These are phyloP conservation scores for Mizuhopecten yessoensis DNA, from an alignment of 1,140 invertebrate species.

Conservation along the genomic window DNA sequence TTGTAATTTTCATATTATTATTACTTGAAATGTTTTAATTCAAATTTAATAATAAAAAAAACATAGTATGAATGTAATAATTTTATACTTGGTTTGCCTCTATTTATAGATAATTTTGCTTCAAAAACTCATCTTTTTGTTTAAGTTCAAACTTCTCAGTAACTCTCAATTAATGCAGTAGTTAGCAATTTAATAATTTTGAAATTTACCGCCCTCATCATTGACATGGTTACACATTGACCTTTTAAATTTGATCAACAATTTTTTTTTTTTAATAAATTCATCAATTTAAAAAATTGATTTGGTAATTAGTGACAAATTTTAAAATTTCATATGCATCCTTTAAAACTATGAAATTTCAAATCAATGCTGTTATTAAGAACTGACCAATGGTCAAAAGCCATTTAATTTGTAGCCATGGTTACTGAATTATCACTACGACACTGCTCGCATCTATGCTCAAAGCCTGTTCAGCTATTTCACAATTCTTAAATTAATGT, in stretches of 20 bases:
- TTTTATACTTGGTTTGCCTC: no score
- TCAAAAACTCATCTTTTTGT: no score
- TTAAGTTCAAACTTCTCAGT: not conserved
- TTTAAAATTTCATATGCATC: not conserved
- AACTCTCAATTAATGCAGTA: not conserved
- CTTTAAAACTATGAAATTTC: not conserved
- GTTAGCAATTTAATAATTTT: not conserved
- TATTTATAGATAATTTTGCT: not conserved
- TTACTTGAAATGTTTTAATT: no score
- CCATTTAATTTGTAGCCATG: not conserved
- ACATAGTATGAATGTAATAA: no score
- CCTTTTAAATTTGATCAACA: not conserved
- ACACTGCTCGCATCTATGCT: not conserved
- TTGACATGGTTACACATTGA: not conserved
- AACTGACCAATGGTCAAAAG: not conserved
- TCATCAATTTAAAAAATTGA: no score
- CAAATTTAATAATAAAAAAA: no score
- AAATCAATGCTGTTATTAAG: not conserved
- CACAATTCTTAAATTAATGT: not conserved
- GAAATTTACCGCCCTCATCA: not conserved
- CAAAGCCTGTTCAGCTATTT: not conserved
- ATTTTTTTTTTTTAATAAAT: no score
- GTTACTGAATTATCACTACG: not conserved
- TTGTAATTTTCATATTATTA: no score
- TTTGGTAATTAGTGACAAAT: not conserved